Evolutionary conservation across 2,888 invertebrate genomes (phyloP), one percentile per base, ranked within the genome.

Genomic region (Campopleginae sp.): DNA sequence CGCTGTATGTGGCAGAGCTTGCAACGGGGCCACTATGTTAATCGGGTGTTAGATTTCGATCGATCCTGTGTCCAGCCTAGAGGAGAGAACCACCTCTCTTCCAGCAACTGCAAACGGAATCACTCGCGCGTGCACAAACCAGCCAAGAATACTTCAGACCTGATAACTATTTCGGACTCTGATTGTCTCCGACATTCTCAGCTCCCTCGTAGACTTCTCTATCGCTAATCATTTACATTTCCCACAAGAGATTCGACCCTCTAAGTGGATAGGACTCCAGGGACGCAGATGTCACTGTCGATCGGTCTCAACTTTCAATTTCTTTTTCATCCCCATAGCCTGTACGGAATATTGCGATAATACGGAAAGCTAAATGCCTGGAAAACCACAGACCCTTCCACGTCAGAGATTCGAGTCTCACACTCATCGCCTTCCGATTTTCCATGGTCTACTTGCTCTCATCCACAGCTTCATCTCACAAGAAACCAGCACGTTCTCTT

Each of bases 41-140:
- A 86, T 86, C 82, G 80, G 86, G 86, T 74, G 80, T 83, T 86
- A 80, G 83, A 83, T 80, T 76, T 78, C 77, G 77, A 86, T 83
- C 77, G 82, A 44, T 51, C 38, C 68, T 44, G 77, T 76, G 70
- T 63, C 12, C 68, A 6, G 5, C 27, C 46, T 44, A 27, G 46
- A n/a, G 17, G 17, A 19, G 31, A 51, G 48, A 51, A 12, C 33
- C 19, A 31, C n/a, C 44, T 31, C 44, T 31, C 48, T 77, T 77
- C 68, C 63, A 48, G 38, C 77, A 80, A 80, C 77, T 74, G 83
- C 65, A 78, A 80, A 80, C 19, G 66, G 46, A 83, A 85, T 86
- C 80, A 78, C 63, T 75, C 31, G 80, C 58, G 82, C 58, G 54
- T 46, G 82, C 61, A 80, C 76, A 19, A 79, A 82, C 65, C 66